Evolutionary conservation across 2,113 vertebrate species (phyloP), one percentile per base, ranked within the genome.

Genomic region (Otolemur garnettii): DNA sequence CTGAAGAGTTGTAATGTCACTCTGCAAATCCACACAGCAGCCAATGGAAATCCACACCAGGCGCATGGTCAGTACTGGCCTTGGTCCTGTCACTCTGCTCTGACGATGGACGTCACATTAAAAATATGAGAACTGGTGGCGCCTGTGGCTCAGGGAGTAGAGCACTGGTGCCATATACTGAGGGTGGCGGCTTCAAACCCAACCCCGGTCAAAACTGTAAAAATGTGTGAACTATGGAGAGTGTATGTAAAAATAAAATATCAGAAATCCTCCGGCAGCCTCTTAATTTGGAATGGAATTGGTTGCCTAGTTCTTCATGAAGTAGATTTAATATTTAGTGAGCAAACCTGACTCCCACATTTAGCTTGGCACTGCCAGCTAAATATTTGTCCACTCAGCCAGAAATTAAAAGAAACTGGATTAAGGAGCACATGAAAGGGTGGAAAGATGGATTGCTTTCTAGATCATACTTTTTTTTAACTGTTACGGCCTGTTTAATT

Each of bases 1-100:
- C 91, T 35, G 94, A 92, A 89, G 92, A 95, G 95, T 92, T 68
- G 88, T 60, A 74, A 72, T 59, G 89, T 95, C 12, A 0, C 68
- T 59, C 93, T 50, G 53, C 91, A 88, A 97, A 96, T n/a, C 71
- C 24, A 45, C 9, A 78, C 86, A 89, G 8, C 30, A 66, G 85
- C 84, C 62, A 92, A 95, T 97, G 75, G 74, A 89, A 50, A 4
- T 77, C 64, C 42, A 4, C 80, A 19, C 86, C 33, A 59, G 45
- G 81, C 2, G 0, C 2, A 22, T 26, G 22, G 12, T 45, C 66
- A 60, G 0, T 0, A 7, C 33, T 33, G 15, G 89, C 79, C 26
- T 22, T 14, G 5, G 19, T 17, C 26, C 28, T 84, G 75, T 6
- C 85, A 33, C 42, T 85, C 82, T 57, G 77, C 45, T 77, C 90